Conservation (phyloP, 2,888 invertebrate species). For the Lithophane semibrunnea region DNA sequence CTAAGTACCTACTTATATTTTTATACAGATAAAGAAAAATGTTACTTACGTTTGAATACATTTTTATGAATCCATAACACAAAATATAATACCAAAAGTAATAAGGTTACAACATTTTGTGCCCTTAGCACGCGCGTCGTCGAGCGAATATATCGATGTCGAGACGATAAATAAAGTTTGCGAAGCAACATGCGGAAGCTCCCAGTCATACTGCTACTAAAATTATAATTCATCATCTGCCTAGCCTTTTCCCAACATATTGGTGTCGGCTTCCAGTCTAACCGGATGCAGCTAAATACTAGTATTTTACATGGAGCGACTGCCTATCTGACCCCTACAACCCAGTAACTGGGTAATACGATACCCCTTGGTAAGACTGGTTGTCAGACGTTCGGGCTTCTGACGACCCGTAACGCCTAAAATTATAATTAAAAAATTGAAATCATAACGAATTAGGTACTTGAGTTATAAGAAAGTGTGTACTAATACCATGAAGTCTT, state of each 20-base stretch:
- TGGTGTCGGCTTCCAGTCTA: too few relatives aligned
- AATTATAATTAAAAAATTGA: too few relatives aligned
- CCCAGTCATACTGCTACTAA: neutral
- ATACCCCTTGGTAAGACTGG: too few relatives aligned
- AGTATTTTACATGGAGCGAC: too few relatives aligned
- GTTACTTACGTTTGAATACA: neutral
- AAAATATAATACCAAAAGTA: neutral
- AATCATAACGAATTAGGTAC: neutral
- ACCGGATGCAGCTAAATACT: too few relatives aligned
- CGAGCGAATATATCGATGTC: neutral
- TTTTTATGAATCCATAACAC: neutral
- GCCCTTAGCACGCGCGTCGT: too few relatives aligned
- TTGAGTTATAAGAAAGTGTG: neutral
- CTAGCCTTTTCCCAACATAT: too few relatives aligned
- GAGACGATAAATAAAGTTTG: conserved; percentile 16
- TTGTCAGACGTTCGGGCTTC: too few relatives aligned
- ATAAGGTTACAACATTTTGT: neutral
- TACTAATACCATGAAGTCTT: neutral
- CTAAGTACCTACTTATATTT: neutral
- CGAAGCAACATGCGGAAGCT: neutral
- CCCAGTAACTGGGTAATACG: too few relatives aligned
- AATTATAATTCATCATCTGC: neutral
- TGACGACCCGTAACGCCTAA: too few relatives aligned
- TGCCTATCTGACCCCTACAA: too few relatives aligned
- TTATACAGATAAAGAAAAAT: neutral